Evolutionary conservation across 2,888 invertebrate genomes (phyloP).

Genomic region (Erebia epiphron): DNA sequence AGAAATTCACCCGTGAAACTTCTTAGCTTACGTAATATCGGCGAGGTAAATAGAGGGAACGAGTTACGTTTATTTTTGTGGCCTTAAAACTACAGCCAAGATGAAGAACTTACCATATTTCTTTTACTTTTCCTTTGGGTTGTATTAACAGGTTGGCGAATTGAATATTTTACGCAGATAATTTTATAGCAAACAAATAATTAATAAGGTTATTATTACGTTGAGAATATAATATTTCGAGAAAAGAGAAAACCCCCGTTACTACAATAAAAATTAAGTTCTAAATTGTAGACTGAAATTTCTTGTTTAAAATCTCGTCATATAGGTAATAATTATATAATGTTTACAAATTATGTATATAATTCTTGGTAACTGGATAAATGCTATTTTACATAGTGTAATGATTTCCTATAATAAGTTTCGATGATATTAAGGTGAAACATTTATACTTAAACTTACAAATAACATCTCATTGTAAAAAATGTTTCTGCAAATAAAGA

Average conservation of each 20-base stretch:
- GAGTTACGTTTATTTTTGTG: neutral
- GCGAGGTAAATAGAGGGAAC: constrained; percentile 11
- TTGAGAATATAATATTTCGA: neutral
- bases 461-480: too few relatives aligned
- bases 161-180: neutral
- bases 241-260: neutral
- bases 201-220: constrained; percentile 6
- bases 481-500: too few relatives aligned
- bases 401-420: neutral
- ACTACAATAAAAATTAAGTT: neutral
- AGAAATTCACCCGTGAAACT: neutral
- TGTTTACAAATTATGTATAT: too few relatives aligned
- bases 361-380: too few relatives aligned
- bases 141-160: neutral
- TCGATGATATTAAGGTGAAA: too few relatives aligned
- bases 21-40: constrained; percentile 10
- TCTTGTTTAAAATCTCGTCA: neutral
- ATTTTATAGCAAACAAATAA: neutral
- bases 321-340: too few relatives aligned
- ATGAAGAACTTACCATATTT: neutral
- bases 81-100: neutral
- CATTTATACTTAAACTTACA: too few relatives aligned
- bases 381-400: neutral
- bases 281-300: neutral
- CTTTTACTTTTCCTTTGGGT: constrained; percentile 1